Conservation (phyloP, 2,797 vertebrate species). For the Buphagus erythrorhynchus region DNA sequence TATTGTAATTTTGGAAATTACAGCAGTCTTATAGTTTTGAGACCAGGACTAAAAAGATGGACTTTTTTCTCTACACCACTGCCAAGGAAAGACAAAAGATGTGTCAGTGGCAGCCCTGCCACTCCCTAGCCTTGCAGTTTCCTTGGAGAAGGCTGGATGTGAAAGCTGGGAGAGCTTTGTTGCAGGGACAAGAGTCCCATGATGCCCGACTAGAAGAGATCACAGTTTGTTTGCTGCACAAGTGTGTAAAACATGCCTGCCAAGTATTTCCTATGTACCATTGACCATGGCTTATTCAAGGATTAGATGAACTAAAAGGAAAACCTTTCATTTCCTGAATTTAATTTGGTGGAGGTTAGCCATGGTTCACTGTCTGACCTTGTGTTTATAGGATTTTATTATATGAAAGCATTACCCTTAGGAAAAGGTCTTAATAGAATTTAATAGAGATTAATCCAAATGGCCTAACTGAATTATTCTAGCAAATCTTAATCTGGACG, state of each 20-base stretch:
- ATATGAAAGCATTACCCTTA: not conserved
- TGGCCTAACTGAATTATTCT: not conserved
- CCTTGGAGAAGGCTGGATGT: not conserved
- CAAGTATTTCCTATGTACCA: not conserved
- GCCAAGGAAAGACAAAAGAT: not conserved
- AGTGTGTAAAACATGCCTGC: not conserved
- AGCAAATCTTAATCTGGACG: not conserved
- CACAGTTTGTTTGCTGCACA: not conserved
- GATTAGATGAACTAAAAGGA: not conserved
- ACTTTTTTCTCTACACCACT: not conserved
- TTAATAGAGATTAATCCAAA: slow-evolving; percentile 22
- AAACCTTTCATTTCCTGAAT: not conserved
- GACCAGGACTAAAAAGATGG: not conserved
- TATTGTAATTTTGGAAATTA: not conserved
- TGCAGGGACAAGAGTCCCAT: not conserved
- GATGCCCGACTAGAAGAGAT: rapidly evolving
- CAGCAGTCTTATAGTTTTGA: not conserved
- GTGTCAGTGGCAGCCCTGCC: not conserved
- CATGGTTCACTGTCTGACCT: slow-evolving; percentile 6
- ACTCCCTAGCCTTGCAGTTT: not conserved
- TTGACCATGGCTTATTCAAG: not conserved
- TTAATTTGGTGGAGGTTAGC: slow-evolving; percentile 12
- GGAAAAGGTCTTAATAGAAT: not conserved
- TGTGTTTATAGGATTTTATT: slow-evolving; percentile 33
- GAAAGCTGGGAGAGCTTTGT: not conserved